Evolutionary conservation across 2,797 vertebrate genomes (phyloP).

Genomic region (Chiroxiphia lanceolata): DNA sequence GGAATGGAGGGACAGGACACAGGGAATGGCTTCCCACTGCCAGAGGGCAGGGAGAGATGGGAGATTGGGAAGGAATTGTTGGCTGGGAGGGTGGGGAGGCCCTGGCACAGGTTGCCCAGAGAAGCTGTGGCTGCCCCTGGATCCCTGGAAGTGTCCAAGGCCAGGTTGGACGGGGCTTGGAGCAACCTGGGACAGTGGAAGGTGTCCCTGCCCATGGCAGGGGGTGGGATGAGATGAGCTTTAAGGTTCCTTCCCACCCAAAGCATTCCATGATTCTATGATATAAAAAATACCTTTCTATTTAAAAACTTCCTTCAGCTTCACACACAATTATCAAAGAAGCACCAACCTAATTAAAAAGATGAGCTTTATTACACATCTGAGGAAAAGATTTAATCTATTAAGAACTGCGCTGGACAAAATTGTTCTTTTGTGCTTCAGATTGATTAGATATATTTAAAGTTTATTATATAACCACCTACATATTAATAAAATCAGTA

Average conservation of each 20-base stretch:
- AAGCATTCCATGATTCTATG: neutral
- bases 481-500: neutral
- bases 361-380: neutral
- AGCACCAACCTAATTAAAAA: neutral
- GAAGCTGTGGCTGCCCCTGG: too few species aligned
- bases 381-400: neutral
- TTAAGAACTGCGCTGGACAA: neutral
- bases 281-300: neutral
- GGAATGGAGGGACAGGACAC: neutral
- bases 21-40: neutral
- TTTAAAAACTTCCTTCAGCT: neutral
- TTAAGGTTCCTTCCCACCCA: neutral
- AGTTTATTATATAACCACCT: neutral
- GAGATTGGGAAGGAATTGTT: neutral
- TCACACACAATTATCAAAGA: neutral
- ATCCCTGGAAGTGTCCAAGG: neutral
- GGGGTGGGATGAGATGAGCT: fast-evolving
- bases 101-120: too few species aligned
- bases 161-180: neutral
- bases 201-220: neutral
- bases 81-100: neutral
- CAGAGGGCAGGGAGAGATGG: neutral
- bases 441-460: neutral
- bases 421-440: neutral
- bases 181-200: neutral